phyloP scores from a whole-genome alignment of 1,140 invertebrate species.

The Drosophila subobscura region DNA sequence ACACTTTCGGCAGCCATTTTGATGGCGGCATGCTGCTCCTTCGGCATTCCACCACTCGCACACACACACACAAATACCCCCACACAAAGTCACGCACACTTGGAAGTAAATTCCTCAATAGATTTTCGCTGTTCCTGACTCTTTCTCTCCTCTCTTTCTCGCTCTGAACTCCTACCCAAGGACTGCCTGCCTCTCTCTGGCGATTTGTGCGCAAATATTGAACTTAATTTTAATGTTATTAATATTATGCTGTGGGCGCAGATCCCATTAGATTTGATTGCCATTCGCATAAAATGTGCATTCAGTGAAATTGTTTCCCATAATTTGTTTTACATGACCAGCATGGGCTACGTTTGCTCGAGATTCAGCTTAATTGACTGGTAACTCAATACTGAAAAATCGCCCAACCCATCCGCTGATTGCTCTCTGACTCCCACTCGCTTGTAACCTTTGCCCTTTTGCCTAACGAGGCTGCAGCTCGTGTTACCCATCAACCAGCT shows the following conservation, averaged over 20 bases:
- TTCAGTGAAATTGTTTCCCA: slow-evolving; percentile 25
- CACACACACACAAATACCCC: slow-evolving; percentile 21
- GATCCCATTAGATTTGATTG: slow-evolving; percentile 67
- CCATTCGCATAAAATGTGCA: slow-evolving; percentile 33
- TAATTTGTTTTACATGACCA: slow-evolving; percentile 32
- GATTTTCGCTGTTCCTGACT: slow-evolving; percentile 48
- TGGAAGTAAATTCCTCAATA: slow-evolving; percentile 57
- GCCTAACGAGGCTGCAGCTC: slow-evolving; percentile 54
- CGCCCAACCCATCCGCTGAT: slow-evolving; percentile 20
- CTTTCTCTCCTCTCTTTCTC: slow-evolving; percentile 24
- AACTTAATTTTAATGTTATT: slow-evolving; percentile 74
- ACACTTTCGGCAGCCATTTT: slow-evolving; percentile 82
- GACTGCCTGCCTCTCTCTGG: slow-evolving; percentile 2
- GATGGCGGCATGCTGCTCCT: slow-evolving; percentile 45
- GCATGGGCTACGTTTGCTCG: slow-evolving; percentile 4
- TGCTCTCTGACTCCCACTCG: slow-evolving; percentile 24
- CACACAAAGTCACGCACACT: slow-evolving; percentile 11
- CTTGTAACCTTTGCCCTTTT: slow-evolving; percentile 7
- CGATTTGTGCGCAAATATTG: slow-evolving; percentile 23
- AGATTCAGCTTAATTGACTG: slow-evolving; percentile 26
- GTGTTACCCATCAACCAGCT: slow-evolving; percentile 37
- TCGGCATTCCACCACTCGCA: slow-evolving; percentile 75
- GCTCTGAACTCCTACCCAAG: no score
- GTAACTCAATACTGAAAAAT: slow-evolving; percentile 38
- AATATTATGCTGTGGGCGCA: slow-evolving; percentile 72